Base-by-base conservation (phyloP, 2,888 invertebrate genomes). In the Scaeva pyrastri region DNA sequence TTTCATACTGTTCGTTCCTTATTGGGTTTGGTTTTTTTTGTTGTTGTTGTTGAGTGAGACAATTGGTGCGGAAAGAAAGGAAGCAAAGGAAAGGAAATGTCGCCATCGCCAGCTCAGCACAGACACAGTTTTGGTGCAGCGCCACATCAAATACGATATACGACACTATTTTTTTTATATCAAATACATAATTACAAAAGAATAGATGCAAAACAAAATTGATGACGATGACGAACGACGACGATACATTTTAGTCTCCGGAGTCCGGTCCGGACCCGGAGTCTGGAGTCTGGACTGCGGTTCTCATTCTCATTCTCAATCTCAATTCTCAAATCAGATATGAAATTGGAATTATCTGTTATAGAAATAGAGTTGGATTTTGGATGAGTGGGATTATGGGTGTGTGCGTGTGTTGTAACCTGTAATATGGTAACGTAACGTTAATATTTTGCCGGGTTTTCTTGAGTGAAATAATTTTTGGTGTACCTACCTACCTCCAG, bases 101-200 rank as follows among this genome's bases (percentile, higher is more conserved):
- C n/a, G 43, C 41, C 60, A 41, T 26, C 26, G 55, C 31, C 31
- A 31, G 8, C 62, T 19, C 43, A 43, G 62, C 43, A 48, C 48
- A 7, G 19, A n/a, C 19, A 19, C 48, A 16, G 8, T 16, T 7
- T 31, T 10, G 1, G 0, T 1, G 2, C 21, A 50, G 50, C 14
- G 50, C 50, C 50, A 50, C 50, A 58, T 36, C 56, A 58, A 36
- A 36, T 2, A n/a, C n/a, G n/a, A n/a, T n/a, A n/a, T n/a, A 55
- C 21, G 12, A 50, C n/a, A 55, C 8, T 14, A 23, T 43, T 43
- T 43, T 11, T 50, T 23, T 5, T 4, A n/a, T n/a, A n/a, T n/a
- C n/a, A n/a, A n/a, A n/a, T 55, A 23, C 23, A 26, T 7, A 6
- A 11, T 56, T 56, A 56, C 31, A 56, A 56, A 12, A 56, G 31